phyloP scores from a whole-genome alignment of 1,140 invertebrate species.

The Pseudomyrmex flavicornis region DNA sequence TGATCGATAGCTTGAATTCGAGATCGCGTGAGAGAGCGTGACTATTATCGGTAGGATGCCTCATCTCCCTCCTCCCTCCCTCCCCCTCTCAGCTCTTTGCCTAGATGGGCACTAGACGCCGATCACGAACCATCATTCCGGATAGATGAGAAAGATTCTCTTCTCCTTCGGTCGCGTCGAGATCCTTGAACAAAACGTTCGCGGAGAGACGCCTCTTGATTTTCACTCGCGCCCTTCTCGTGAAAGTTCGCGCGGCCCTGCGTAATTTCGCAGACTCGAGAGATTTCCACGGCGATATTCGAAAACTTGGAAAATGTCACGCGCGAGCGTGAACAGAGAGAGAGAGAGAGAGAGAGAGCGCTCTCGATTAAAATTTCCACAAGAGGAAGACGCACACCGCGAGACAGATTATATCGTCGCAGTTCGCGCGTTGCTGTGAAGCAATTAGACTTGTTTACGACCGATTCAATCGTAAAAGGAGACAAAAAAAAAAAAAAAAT shows the following conservation, averaged over 20 bases:
- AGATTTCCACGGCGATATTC: background rate
- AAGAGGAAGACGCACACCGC: background rate
- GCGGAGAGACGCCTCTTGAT: conserved; percentile 23
- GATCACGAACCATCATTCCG: conserved; percentile 65
- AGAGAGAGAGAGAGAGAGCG: too few species aligned
- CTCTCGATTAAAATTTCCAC: background rate
- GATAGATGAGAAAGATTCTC: conserved; percentile 48
- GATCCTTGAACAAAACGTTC: conserved; percentile 26
- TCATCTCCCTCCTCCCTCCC: background rate
- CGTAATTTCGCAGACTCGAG: background rate
- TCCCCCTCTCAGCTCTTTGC: conserved; percentile 34
- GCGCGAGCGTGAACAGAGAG: background rate
- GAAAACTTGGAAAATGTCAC: background rate
- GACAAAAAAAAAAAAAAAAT: conserved; percentile 8
- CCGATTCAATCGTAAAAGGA: conserved; percentile 37
- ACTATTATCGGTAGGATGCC: conserved; percentile 64
- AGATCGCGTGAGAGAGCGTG: conserved; percentile 72
- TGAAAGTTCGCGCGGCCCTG: too few species aligned
- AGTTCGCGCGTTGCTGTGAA: background rate
- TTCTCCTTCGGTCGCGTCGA: conserved; percentile 23
- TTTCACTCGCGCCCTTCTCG: background rate
- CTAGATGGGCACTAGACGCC: conserved; percentile 66
- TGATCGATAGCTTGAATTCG: conserved; percentile 72
- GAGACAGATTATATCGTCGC: conserved; percentile 29
- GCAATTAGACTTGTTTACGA: conserved; percentile 56